phyloP scores from a whole-genome alignment of 2,797 vertebrate genomes.

The Pseudomugil gertrudae region DNA sequence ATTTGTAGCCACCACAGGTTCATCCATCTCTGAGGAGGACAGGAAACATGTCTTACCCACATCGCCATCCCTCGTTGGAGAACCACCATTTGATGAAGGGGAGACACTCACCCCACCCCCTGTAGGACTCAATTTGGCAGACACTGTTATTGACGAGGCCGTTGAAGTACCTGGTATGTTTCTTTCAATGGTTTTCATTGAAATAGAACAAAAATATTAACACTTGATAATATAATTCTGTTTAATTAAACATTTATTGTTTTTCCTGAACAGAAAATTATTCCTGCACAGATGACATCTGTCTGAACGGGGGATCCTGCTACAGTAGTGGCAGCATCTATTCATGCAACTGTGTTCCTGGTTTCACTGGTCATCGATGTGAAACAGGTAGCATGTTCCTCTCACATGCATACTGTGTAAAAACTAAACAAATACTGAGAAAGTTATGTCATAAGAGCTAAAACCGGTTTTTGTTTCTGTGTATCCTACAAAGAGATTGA shows the following conservation, averaged over 20 bases:
- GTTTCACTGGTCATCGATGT: slow-evolving; percentile 90
- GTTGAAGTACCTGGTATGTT: slow-evolving; percentile 80
- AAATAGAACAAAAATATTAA: slow-evolving; percentile 4
- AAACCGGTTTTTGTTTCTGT: slow-evolving; percentile 2
- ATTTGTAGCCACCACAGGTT: slow-evolving; percentile 24
- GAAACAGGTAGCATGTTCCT: slow-evolving; percentile 87
- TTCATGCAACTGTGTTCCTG: slow-evolving; percentile 90
- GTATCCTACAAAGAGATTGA: slow-evolving; percentile 86
- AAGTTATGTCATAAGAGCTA: neutral
- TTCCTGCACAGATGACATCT: slow-evolving; percentile 86
- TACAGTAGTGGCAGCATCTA: slow-evolving; percentile 81
- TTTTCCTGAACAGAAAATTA: slow-evolving; percentile 79
- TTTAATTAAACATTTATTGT: neutral
- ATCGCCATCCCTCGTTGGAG: slow-evolving; percentile 12
- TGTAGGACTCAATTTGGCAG: slow-evolving; percentile 43
- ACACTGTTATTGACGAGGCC: slow-evolving; percentile 72
- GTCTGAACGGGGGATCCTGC: slow-evolving; percentile 92
- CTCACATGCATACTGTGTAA: neutral
- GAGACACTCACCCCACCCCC: slow-evolving; percentile 41
- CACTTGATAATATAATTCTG: neutral
- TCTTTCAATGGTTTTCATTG: slow-evolving; percentile 9
- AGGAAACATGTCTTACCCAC: slow-evolving; percentile 16
- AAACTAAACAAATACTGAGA: neutral
- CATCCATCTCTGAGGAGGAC: slow-evolving; percentile 32
- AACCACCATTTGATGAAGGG: slow-evolving; percentile 23